Conservation (phyloP, 2,888 invertebrate species). For the Sthenelais limicola region DNA sequence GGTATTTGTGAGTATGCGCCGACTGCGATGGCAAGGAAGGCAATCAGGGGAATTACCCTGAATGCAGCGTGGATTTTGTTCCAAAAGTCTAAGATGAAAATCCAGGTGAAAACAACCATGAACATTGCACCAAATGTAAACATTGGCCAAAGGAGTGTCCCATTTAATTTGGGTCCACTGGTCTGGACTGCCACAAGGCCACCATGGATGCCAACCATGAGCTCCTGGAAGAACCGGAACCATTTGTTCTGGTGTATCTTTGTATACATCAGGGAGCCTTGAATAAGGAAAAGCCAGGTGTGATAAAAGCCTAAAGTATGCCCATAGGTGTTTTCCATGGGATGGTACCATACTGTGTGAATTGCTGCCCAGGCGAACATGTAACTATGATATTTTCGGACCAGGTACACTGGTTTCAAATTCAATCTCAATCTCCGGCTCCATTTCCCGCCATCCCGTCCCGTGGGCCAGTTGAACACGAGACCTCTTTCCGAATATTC, state of each 20-base stretch:
- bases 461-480: conserved; percentile 52
- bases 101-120: conserved; percentile 44
- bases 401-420: conserved; percentile 46
- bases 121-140: conserved; percentile 51
- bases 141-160: conserved; percentile 54
- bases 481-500: conserved; percentile 54
- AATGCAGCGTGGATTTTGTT: conserved; percentile 33
- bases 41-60: conserved; percentile 37
- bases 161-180: conserved; percentile 49
- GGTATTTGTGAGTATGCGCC: conserved; percentile 50
- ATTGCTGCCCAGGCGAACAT: conserved; percentile 51
- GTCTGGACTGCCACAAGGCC: conserved; percentile 53
- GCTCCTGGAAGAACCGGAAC: conserved; percentile 51
- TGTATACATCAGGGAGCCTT: conserved; percentile 51
- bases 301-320: conserved; percentile 52
- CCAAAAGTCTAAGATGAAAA: conserved; percentile 44
- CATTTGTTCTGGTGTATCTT: conserved; percentile 51
- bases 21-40: conserved; percentile 39
- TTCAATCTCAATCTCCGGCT: conserved; percentile 39
- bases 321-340: conserved; percentile 55
- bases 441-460: neutral
- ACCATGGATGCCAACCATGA: conserved; percentile 50
- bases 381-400: conserved; percentile 53
- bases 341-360: conserved; percentile 56
- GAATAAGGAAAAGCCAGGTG: conserved; percentile 52